Evolutionary conservation across 1,140 invertebrate species (phyloP).

Genomic region (Scaptomyza pallida): DNA sequence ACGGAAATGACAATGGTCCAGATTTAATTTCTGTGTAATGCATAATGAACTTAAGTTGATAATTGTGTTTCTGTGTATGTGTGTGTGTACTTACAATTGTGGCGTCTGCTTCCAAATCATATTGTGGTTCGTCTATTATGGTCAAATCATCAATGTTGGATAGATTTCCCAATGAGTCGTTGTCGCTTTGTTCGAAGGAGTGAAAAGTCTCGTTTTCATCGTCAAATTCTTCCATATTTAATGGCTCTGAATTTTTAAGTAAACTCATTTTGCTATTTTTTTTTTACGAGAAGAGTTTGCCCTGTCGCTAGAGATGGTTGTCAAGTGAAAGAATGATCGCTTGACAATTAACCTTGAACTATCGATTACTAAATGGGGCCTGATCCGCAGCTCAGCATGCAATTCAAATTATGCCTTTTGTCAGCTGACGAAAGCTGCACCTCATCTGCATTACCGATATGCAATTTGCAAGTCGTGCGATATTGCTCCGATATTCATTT

Average conservation of each 20-base stretch:
- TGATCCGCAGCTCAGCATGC: not conserved
- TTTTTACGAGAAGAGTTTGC: not conserved
- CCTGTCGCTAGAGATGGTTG: slow-evolving; percentile 13
- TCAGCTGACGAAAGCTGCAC: slow-evolving; percentile 15
- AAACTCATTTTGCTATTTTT: slow-evolving; percentile 30
- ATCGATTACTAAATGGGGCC: not conserved
- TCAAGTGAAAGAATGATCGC: no score
- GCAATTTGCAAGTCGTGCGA: not conserved
- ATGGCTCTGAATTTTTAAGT: not conserved
- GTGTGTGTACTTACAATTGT: slow-evolving; percentile 1
- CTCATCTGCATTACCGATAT: slow-evolving; percentile 11
- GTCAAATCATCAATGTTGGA: not conserved
- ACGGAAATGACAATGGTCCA: not conserved
- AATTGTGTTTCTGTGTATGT: not conserved
- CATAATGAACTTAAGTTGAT: not conserved
- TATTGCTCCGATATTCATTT: slow-evolving; percentile 10
- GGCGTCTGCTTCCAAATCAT: not conserved
- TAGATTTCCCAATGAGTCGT: not conserved
- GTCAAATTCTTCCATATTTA: not conserved
- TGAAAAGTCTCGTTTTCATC: slow-evolving; percentile 48
- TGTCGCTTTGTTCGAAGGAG: slow-evolving; percentile 28
- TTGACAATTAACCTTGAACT: not conserved
- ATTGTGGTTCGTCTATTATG: not conserved
- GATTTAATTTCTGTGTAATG: not conserved
- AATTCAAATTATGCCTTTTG: not conserved